Conservation (phyloP, 1,140 invertebrate species). For the Zaprionus vittiger region DNA sequence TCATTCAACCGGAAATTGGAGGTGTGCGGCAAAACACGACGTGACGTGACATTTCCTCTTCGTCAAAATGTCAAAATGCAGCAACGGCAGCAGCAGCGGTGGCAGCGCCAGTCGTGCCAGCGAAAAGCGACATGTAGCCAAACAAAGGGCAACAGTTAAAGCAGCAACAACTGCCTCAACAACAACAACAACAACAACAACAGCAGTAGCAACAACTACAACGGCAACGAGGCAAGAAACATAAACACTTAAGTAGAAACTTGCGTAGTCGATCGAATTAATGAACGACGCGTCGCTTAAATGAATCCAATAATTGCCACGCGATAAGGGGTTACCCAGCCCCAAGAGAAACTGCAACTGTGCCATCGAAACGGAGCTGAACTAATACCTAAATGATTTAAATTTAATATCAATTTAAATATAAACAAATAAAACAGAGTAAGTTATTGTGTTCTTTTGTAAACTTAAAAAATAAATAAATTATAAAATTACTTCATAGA, state of each 20-base stretch:
- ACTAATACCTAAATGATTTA: too few relatives aligned
- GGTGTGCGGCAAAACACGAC: slow-evolving; percentile 84
- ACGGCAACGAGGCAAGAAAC: not conserved
- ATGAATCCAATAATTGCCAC: slow-evolving; percentile 6
- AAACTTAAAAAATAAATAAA: too few relatives aligned
- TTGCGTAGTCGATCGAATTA: slow-evolving; percentile 25
- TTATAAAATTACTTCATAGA: too few relatives aligned
- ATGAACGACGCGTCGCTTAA: slow-evolving; percentile 17
- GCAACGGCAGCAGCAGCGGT: slow-evolving; percentile 44
- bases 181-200: slow-evolving; percentile 15
- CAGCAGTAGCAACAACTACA: slow-evolving; percentile 1
- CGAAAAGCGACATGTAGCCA: slow-evolving; percentile 28
- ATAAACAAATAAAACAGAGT: too few relatives aligned
- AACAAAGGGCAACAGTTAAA: slow-evolving; percentile 26
- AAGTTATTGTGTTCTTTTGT: too few relatives aligned
- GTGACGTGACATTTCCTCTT: slow-evolving; percentile 84
- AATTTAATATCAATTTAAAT: too few relatives aligned
- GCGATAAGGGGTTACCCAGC: not conserved
- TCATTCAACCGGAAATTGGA: slow-evolving; percentile 84
- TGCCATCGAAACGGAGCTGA: too few relatives aligned
- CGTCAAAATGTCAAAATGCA: slow-evolving; percentile 84
- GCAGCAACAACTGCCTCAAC: slow-evolving; percentile 9
- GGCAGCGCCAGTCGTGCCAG: slow-evolving; percentile 18
- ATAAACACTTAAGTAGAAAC: slow-evolving; percentile 18
- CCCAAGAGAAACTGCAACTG: not conserved